A percentile compares a stretch with the other conserved stretches of the same genome.
Evolutionary conservation across 2,113 vertebrate genomes (phyloP).

Genomic region (Cynopterus brachyotis): DNA sequence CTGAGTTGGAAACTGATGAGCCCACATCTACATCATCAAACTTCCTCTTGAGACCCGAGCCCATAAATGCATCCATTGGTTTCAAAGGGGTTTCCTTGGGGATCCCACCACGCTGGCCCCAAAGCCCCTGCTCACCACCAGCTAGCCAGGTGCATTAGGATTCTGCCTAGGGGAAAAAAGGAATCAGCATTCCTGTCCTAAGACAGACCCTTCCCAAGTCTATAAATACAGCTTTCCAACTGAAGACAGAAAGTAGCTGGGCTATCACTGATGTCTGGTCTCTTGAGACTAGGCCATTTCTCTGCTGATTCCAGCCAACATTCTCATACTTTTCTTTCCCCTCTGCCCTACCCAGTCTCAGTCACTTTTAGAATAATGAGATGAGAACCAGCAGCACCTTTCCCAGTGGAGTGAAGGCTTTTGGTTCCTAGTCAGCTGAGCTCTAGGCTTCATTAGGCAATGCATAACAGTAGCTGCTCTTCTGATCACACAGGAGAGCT

Average conservation of each 20-base stretch:
- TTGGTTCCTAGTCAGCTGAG: neutral
- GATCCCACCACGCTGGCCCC: slow-evolving; percentile 57
- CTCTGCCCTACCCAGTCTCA: neutral
- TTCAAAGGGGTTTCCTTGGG: slow-evolving; percentile 80
- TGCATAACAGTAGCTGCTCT: neutral
- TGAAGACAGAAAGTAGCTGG: neutral
- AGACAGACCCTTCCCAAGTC: neutral
- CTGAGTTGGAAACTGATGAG: slow-evolving; percentile 92
- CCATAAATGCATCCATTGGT: slow-evolving; percentile 89
- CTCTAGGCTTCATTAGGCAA: slow-evolving; percentile 1
- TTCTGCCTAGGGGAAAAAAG: slow-evolving; percentile 68
- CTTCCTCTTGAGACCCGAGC: slow-evolving; percentile 90
- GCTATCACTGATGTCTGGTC: neutral
- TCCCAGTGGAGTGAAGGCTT: slow-evolving; percentile 13
- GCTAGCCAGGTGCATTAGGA: slow-evolving; percentile 66
- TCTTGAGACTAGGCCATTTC: neutral
- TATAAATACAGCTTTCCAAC: neutral
- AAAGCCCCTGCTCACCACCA: slow-evolving; percentile 67
- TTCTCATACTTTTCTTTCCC: neutral
- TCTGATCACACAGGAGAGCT: neutral
- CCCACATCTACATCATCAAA: slow-evolving; percentile 93
- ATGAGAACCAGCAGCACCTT: neutral
- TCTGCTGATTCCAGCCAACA: neutral
- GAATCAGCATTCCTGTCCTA: slow-evolving; percentile 13
- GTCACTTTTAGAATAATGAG: neutral